phyloP scores from a whole-genome alignment of 2,797 vertebrate genomes.

The Anableps anableps region DNA sequence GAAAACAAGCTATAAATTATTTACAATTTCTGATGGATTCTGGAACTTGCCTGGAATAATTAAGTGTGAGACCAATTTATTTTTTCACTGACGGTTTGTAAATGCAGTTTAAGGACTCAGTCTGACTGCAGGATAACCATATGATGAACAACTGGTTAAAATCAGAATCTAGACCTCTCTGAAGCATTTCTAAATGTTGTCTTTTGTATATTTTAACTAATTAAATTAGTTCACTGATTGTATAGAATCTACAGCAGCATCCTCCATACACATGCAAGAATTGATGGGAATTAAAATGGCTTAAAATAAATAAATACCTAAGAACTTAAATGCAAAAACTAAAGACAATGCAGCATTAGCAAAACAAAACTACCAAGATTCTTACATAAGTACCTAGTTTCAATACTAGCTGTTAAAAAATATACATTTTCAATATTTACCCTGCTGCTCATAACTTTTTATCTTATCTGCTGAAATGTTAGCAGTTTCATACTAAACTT shows the following conservation, averaged over 20 bases:
- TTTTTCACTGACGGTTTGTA: not conserved
- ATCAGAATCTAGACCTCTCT: too few species aligned
- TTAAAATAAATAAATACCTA: not conserved
- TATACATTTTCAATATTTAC: not conserved
- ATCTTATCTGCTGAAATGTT: too few species aligned
- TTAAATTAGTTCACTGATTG: not conserved
- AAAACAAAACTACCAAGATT: not conserved
- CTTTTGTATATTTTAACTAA: not conserved
- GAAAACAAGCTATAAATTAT: not conserved
- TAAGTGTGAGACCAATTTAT: not conserved
- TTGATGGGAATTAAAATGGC: not conserved
- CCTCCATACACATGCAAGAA: not conserved
- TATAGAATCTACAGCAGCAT: too few species aligned
- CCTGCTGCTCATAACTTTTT: too few species aligned
- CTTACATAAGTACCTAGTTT: not conserved
- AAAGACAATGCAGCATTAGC: not conserved
- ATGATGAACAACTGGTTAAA: not conserved
- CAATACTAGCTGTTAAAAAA: not conserved
- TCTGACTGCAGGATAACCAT: not conserved
- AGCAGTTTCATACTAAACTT: not conserved
- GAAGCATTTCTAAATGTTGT: not conserved
- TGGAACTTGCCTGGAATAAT: not conserved
- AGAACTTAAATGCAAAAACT: not conserved
- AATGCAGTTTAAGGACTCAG: not conserved
- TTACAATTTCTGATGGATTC: not conserved